Evolutionary conservation across 2,113 vertebrate species (phyloP).

Genomic region (Eudyptes chrysolophus): DNA sequence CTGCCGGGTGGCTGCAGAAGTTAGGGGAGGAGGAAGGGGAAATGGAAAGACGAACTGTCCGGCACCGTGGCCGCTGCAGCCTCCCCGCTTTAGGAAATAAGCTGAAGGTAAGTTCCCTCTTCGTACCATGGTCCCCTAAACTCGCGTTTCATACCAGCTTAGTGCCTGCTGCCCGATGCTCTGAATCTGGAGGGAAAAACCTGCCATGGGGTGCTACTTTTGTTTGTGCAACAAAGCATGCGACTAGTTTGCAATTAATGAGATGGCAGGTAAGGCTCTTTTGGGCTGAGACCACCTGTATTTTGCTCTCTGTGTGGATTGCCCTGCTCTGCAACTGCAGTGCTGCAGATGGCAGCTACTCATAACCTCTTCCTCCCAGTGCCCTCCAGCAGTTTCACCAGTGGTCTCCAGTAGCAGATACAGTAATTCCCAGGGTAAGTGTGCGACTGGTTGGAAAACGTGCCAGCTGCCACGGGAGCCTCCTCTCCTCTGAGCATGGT

Average conservation of each 20-base stretch:
- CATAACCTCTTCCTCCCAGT: not conserved
- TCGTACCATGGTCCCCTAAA: not conserved
- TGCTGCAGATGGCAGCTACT: not conserved
- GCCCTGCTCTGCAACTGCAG: not conserved
- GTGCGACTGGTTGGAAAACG: fast-evolving
- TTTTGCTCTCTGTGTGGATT: not conserved
- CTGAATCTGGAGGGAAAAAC: not conserved
- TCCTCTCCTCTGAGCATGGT: not conserved
- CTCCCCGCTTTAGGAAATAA: not conserved
- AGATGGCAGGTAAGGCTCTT: not conserved
- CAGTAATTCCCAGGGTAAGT: not conserved
- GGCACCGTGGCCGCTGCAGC: fast-evolving
- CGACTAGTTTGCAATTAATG: not conserved
- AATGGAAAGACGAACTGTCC: not conserved
- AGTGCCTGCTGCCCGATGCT: not conserved
- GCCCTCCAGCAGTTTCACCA: not conserved
- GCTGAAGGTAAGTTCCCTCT: not conserved
- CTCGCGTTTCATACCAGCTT: not conserved
- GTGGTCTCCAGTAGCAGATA: not conserved
- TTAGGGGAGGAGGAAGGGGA: not conserved
- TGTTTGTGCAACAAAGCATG: fast-evolving
- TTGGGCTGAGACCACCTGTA: not conserved
- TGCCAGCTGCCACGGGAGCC: not conserved
- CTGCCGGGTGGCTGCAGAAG: not conserved
- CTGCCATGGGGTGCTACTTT: not conserved